Percentiles rank a stretch among this genome's conserved stretches.
These are phyloP conservation scores for Ischnus inquisitorius DNA, from an alignment of 2,888 invertebrate genomes.

Conservation along the genomic window DNA sequence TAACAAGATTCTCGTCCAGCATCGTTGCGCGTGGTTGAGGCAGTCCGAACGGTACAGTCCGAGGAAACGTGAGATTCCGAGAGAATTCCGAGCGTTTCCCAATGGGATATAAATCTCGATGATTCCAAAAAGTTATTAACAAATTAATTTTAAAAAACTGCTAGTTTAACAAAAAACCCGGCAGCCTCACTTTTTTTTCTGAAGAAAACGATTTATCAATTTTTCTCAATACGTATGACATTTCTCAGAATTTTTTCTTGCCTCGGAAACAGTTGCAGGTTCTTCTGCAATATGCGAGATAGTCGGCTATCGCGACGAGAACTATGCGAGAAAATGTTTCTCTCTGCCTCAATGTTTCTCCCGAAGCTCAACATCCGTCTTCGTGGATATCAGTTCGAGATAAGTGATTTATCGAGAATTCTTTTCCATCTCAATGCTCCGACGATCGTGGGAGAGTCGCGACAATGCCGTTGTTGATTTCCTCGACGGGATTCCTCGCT, in stretches of 20 bases:
- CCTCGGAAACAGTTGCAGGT: slow-evolving; percentile 1
- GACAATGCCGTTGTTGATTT: slow-evolving; percentile 43
- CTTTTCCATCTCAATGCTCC: background rate
- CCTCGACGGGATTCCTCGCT: slow-evolving; percentile 25
- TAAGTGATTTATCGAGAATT: slow-evolving; percentile 39
- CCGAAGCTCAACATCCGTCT: background rate
- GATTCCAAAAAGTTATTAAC: no score
- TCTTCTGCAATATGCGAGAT: background rate
- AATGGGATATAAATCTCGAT: no score
- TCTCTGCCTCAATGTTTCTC: background rate
- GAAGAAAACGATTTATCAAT: no score
- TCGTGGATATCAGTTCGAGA: slow-evolving; percentile 27
- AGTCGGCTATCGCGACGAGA: background rate
- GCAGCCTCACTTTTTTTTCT: no score
- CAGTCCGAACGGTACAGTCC: background rate
- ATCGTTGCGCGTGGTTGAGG: background rate
- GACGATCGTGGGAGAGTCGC: slow-evolving; percentile 55
- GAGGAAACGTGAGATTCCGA: no score
- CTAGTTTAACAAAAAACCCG: no score
- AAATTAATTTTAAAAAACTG: no score
- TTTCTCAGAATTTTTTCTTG: no score
- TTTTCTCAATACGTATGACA: no score
- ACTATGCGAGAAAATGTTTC: slow-evolving; percentile 20
- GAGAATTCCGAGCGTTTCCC: no score
- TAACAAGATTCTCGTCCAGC: background rate